Base-by-base conservation (phyloP, 2,797 vertebrate genomes). In the Protonibea diacanthus region DNA sequence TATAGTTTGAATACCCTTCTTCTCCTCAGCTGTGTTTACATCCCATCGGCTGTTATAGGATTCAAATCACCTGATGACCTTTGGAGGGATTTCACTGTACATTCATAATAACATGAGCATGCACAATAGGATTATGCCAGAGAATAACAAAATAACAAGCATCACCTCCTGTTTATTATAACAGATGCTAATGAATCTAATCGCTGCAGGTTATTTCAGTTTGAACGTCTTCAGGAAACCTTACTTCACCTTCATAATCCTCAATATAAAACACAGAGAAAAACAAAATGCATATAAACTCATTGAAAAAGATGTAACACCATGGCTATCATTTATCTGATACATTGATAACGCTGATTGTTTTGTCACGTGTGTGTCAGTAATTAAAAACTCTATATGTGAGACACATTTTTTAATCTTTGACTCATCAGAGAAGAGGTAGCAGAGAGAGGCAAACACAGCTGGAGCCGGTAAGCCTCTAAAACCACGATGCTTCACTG, bases 41-140 rank as follows among this genome's bases (percentile, higher is more conserved):
- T 64, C 77, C 52, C 14, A 63, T 42, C 59, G 52, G 74, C 52
- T 76, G 44, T 66, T 58, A 68, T 10, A 23, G 55, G 45, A 63
- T n/a, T 49, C 58, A 75, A 77, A 88, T 81, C 80, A 63, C 60
- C 48, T 18, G 3, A 74, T 89, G 78, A 86, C 76, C 82, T 88
- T 91, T 72, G 58, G 25, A 67, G 55, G 40, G 27, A 82, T 74
- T 67, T 77, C 45, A 21, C 38, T 64, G 60, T 21, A 33, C 18
- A 83, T 88, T 66, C 68, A 47, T 71, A 62, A 78, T 60, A 78
- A 78, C 59, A 71, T 65, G 63, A 81, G 66, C 76, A 29, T 71
- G 56, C 60, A 79, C 25, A 77, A 49, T 53, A 23, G 59, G 70
- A 81, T 89, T 74, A 81, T 29, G 52, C 17, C 45, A 27, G 49